Evolutionary conservation across 2,113 vertebrate genomes (phyloP), one percentile per base, ranked within the genome.

Genomic region (Lanius ludovicianus): DNA sequence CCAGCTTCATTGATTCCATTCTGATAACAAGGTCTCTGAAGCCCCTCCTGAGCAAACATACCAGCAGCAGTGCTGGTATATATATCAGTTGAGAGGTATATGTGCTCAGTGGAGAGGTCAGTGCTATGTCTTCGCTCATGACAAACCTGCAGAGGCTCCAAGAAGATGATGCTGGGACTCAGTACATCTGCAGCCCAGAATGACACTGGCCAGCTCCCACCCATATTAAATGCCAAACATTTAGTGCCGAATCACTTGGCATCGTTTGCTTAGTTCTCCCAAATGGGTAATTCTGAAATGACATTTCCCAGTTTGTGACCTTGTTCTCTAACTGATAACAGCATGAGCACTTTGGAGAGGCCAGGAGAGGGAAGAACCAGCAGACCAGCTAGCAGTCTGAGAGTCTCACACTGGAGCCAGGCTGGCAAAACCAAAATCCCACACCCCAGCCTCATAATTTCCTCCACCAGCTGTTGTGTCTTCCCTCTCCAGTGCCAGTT

Each of bases 291-390:
- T 77, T 84, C 90, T 68, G 63, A 80, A 93, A 82, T 42, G 2
- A 44, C 14, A 27, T 64, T 90, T 92, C 52, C 37, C 44, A 37
- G 13, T 22, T 20, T 3, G 5, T 37, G 79, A 78, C 88, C 79
- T 75, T 69, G 30, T 70, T 88, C 49, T 70, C 68, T 78, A 31
- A 53, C 68, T 35, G 85, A 15, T 75, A 92, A 80, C 24, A 90
- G 47, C 70, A 47, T 2, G 14, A 89, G 35, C 23, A 12, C 55
- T 65, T 53, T 2, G 16, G 50, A 74, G 28, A 95, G 64, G 42
- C n/a, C 31, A 44, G 21, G 24, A 77, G 30, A 80, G 11, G 16
- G 53, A 77, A 52, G 44, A 67, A 86, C 41, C 7, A 2, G 25
- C 64, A 70, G 30, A 20, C 19, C 49, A 37, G 37, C 15, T 24